A percentile compares a stretch with the other conserved stretches of the same genome.
These are phyloP conservation scores for Gnathochromis pfefferi DNA, from an alignment of 2,113 vertebrate genomes.

Conservation along the genomic window DNA sequence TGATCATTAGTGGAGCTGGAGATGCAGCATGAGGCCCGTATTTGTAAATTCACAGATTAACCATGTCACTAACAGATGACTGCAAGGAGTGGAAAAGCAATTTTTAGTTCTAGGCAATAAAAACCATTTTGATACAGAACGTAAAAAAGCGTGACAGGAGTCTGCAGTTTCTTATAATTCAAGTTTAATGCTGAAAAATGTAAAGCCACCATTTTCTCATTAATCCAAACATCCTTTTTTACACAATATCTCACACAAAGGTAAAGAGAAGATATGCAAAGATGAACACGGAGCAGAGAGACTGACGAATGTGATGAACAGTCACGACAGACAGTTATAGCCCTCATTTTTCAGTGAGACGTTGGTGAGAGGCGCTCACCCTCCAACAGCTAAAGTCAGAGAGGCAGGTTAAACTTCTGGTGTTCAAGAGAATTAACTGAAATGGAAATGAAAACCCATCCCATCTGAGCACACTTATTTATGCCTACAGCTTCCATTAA, in stretches of 20 bases:
- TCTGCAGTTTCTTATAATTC: constrained; percentile 36
- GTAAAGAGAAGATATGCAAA: constrained; percentile 63
- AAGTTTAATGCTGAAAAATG: constrained; percentile 67
- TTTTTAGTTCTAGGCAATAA: background rate
- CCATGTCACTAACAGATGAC: background rate
- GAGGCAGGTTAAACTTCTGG: background rate
- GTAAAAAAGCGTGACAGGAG: background rate
- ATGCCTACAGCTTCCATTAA: background rate
- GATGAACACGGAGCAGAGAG: constrained; percentile 15
- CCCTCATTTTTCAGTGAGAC: constrained; percentile 56
- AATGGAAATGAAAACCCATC: background rate
- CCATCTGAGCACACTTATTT: background rate
- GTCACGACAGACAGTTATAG: constrained; percentile 48
- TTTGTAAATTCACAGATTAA: background rate
- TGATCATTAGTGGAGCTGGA: background rate
- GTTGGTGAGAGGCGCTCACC: background rate
- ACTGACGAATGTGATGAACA: constrained; percentile 4
- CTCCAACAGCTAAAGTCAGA: background rate
- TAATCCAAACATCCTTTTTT: constrained; percentile 43
- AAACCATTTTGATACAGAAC: background rate
- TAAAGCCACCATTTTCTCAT: constrained; percentile 56
- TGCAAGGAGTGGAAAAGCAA: background rate
- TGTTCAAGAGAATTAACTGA: background rate
- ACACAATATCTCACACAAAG: constrained; percentile 32
- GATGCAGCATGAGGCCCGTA: rapidly evolving